These are phyloP conservation scores for Drosophila sechellia DNA, from an alignment of 1,140 invertebrate species.

Conservation along the genomic window DNA sequence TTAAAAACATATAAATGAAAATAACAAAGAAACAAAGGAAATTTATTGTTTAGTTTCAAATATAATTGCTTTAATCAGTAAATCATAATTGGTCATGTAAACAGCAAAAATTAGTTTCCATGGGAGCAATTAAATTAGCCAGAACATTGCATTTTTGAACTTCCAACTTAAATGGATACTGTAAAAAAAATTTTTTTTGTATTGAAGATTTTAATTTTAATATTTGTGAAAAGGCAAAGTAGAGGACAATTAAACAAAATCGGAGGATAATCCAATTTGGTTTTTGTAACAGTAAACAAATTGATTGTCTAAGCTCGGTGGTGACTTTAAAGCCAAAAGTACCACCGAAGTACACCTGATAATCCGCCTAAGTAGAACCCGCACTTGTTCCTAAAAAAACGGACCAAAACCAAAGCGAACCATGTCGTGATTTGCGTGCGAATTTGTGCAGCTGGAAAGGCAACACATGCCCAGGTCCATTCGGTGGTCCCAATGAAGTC, in stretches of 20 bases:
- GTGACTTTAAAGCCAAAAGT: constrained; percentile 25
- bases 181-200: no score
- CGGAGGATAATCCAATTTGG: neutral
- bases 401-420: constrained; percentile 29
- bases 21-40: neutral
- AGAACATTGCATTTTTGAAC: no score
- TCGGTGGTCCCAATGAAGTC: constrained; percentile 49
- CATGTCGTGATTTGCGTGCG: constrained; percentile 60
- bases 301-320: neutral
- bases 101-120: no score
- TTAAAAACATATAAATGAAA: neutral
- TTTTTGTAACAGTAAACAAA: neutral
- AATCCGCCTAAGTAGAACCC: constrained; percentile 50
- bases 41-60: no score
- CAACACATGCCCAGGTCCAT: constrained; percentile 40
- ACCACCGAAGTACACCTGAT: constrained; percentile 65
- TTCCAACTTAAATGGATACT: no score
- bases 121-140: no score
- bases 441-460: constrained; percentile 54
- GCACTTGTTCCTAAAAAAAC: constrained; percentile 45
- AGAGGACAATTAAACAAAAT: no score
- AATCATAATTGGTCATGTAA: no score
- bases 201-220: no score
- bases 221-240: no score
- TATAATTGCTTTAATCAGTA: no score